Conservation (phyloP, 2,797 vertebrate genomes). For the Catostomus latipinnis region DNA sequence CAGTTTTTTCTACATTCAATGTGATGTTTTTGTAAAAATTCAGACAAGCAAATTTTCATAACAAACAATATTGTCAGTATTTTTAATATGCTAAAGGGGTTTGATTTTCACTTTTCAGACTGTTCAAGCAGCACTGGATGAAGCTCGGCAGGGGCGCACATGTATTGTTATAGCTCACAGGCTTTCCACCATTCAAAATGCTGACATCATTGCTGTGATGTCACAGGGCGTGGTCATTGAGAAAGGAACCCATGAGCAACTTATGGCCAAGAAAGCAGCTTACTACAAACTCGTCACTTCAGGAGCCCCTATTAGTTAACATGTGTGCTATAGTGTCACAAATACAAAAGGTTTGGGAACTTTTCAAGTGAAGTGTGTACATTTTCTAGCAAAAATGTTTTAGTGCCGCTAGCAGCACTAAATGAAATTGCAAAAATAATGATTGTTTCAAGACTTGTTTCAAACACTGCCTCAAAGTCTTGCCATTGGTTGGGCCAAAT, state of each 20-base stretch:
- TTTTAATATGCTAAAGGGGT: neutral
- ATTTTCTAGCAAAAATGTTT: too few species aligned
- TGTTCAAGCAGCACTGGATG: conserved; percentile 82
- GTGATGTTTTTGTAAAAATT: too few species aligned
- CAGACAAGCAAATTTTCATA: too few species aligned
- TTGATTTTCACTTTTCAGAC: conserved; percentile 66
- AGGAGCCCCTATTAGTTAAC: conserved; percentile 80
- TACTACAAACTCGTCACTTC: conserved; percentile 85
- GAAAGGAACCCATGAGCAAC: conserved; percentile 76
- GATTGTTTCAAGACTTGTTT: neutral
- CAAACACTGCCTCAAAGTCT: neutral
- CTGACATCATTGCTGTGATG: conserved; percentile 85
- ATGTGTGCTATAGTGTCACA: neutral
- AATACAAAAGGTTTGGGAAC: too few species aligned
- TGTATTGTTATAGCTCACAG: conserved; percentile 85
- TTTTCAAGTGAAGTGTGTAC: too few species aligned
- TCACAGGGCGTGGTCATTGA: conserved; percentile 80
- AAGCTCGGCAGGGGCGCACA: conserved; percentile 82
- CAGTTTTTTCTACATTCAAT: too few species aligned
- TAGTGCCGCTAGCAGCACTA: neutral
- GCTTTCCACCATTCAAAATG: conserved; percentile 82
- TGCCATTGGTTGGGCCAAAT: neutral
- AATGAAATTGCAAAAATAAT: neutral
- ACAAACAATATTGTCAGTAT: neutral
- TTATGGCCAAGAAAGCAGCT: conserved; percentile 79